Percentiles rank a stretch among this genome's conserved stretches.
Evolutionary conservation across 2,797 vertebrate species (phyloP).

Genomic region (Pitangus sulphuratus): DNA sequence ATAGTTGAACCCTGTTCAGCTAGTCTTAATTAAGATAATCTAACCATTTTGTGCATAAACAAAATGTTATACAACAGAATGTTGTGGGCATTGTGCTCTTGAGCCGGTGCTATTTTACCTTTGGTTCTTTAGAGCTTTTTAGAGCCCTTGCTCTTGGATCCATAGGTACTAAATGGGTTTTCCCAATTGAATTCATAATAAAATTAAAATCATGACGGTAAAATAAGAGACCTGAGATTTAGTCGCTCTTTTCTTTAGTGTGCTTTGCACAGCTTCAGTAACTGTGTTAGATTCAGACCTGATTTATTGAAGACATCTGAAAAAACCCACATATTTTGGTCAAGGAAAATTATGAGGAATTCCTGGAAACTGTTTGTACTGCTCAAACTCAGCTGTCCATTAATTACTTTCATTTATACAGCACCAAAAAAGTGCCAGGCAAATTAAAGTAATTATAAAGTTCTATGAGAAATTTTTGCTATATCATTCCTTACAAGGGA

Average conservation of each 20-base stretch:
- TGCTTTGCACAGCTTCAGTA: neutral
- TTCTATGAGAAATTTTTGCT: neutral
- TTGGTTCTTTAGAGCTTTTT: neutral
- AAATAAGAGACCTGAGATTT: neutral
- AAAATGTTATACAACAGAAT: neutral
- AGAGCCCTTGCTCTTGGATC: neutral
- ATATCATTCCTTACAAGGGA: neutral
- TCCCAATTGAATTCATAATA: neutral
- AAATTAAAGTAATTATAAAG: neutral
- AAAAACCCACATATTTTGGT: neutral
- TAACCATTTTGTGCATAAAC: neutral
- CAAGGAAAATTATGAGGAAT: neutral
- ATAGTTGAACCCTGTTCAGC: neutral
- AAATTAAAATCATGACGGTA: neutral
- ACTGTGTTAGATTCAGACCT: neutral
- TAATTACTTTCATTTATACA: neutral
- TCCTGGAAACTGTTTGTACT: neutral
- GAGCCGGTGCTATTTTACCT: neutral
- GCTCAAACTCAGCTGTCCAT: neutral
- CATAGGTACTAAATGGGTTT: neutral
- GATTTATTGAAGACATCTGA: slow-evolving; percentile 12
- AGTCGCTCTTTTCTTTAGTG: neutral
- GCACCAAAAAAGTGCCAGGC: neutral
- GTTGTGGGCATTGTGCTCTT: neutral
- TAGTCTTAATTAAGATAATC: neutral